These are phyloP conservation scores for Drosophila fulvimacula DNA, from an alignment of 2,888 invertebrate genomes.

Conservation along the genomic window DNA sequence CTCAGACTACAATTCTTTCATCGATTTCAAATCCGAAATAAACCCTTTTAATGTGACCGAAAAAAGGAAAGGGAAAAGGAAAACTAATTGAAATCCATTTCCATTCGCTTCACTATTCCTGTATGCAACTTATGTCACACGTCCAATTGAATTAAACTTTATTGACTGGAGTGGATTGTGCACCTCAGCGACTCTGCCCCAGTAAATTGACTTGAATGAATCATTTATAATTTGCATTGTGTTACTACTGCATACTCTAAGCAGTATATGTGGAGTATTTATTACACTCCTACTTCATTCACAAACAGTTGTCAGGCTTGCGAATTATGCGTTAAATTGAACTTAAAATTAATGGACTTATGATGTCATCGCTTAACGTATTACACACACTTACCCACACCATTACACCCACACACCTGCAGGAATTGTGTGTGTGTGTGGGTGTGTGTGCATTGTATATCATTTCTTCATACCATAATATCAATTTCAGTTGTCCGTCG, in stretches of 20 bases:
- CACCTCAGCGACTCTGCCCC: background rate
- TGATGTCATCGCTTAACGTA: conserved; percentile 55
- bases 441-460: conserved; percentile 22
- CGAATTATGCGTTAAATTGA: conserved; percentile 21
- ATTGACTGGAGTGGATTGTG: background rate
- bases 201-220: background rate
- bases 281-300: conserved; percentile 33
- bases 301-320: conserved; percentile 33
- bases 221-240: background rate
- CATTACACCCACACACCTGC: background rate
- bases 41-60: background rate
- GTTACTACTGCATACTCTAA: background rate
- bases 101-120: background rate
- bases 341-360: conserved; percentile 24
- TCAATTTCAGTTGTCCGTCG: conserved; percentile 39
- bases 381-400: conserved; percentile 17
- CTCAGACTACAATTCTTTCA: background rate
- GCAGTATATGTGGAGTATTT: background rate
- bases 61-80: background rate
- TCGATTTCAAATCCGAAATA: background rate
- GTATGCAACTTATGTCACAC: background rate
- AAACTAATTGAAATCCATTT: background rate
- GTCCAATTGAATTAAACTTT: background rate
- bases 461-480: conserved; percentile 38
- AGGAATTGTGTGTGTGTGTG: background rate